These are phyloP conservation scores for Trachymyrmex septentrionalis DNA, from an alignment of 1,140 invertebrate genomes.

Conservation along the genomic window DNA sequence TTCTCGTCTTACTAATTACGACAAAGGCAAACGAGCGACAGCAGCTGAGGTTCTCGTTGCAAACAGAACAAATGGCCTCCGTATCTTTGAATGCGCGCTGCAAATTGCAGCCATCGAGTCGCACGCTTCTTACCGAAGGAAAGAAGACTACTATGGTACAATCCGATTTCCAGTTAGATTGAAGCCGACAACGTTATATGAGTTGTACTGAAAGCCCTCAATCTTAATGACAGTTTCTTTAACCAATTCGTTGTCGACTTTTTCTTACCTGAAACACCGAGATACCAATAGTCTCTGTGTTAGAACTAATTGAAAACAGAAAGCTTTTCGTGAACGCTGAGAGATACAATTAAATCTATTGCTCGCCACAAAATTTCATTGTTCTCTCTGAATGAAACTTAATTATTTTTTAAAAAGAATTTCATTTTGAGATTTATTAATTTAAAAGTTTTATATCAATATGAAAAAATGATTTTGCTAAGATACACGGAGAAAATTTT, in stretches of 20 bases:
- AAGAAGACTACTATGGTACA: constrained; percentile 9
- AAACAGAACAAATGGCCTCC: constrained; percentile 57
- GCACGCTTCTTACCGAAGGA: constrained; percentile 29
- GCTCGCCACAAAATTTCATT: not conserved
- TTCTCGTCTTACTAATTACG: constrained; percentile 55
- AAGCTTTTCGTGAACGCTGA: not conserved
- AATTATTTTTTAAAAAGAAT: not conserved
- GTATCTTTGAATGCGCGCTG: constrained; percentile 52
- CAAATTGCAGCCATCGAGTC: constrained; percentile 54
- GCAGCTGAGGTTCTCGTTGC: constrained; percentile 23
- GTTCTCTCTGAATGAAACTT: not conserved
- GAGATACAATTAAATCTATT: constrained; percentile 32
- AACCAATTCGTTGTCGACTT: constrained; percentile 16
- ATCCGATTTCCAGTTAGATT: constrained; percentile 23
- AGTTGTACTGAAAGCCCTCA: constrained; percentile 28
- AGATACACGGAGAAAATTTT: no score
- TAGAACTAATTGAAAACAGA: constrained; percentile 12
- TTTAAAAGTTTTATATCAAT: not conserved
- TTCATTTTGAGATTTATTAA: constrained; percentile 20
- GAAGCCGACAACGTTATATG: constrained; percentile 1
- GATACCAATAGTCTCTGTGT: constrained; percentile 9
- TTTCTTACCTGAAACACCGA: not conserved
- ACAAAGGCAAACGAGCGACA: constrained; percentile 49
- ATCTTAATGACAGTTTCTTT: constrained; percentile 26
- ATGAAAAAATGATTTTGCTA: no score